A percentile compares a stretch with the other conserved stretches of the same genome.
These are phyloP conservation scores for Egretta garzetta DNA, from an alignment of 2,113 vertebrate species.

Conservation along the genomic window DNA sequence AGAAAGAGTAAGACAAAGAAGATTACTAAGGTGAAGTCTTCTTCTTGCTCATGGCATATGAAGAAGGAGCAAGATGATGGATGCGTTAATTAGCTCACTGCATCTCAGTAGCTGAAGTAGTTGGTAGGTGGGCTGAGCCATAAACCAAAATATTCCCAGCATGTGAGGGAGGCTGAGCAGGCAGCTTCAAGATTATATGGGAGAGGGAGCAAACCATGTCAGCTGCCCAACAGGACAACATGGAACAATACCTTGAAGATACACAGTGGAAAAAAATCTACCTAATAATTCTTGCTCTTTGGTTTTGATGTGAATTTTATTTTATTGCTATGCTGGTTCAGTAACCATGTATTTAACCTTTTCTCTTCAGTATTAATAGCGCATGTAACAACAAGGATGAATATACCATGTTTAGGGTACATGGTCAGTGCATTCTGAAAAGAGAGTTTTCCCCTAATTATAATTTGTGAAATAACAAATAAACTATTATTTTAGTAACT, in stretches of 20 bases:
- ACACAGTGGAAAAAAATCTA: neutral
- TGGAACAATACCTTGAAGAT: neutral
- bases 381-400: neutral
- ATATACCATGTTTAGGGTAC: neutral
- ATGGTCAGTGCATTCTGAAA: neutral
- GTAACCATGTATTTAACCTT: neutral
- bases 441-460: neutral
- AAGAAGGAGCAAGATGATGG: neutral
- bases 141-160: slow-evolving; percentile 41
- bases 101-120: slow-evolving; percentile 31
- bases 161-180: slow-evolving; percentile 13
- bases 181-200: neutral
- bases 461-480: neutral
- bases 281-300: neutral
- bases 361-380: neutral
- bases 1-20: neutral
- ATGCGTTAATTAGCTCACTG: neutral
- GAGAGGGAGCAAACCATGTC: neutral
- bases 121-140: slow-evolving; percentile 39
- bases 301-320: neutral
- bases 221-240: neutral
- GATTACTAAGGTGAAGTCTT: neutral
- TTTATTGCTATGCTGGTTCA: neutral
- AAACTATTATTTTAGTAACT: neutral
- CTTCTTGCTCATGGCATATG: neutral